A percentile compares a stretch with the other conserved stretches of the same genome.
Conservation (phyloP, 2,797 vertebrate genomes). For the Darevskia nairensis region DNA sequence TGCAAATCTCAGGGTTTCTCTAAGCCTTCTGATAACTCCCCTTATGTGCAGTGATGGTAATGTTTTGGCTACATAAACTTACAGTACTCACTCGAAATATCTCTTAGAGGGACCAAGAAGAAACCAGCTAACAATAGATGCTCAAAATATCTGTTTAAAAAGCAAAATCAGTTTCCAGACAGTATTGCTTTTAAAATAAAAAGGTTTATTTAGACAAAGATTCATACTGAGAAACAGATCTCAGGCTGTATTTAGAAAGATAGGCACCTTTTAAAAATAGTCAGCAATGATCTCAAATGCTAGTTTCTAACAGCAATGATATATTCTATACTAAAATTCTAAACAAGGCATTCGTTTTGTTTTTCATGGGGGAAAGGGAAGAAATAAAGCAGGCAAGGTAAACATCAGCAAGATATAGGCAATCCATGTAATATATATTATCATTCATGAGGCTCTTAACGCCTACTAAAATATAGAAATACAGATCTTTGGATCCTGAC, state of each 20-base stretch:
- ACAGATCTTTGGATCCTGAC: constrained; percentile 49
- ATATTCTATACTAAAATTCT: constrained; percentile 42
- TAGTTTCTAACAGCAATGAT: constrained; percentile 34
- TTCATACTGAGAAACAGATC: constrained; percentile 38
- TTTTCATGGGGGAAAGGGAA: not conserved
- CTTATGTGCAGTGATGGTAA: not conserved
- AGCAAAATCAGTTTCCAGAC: not conserved
- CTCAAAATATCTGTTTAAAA: not conserved
- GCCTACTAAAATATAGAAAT: constrained; percentile 18
- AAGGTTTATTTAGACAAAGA: constrained; percentile 63
- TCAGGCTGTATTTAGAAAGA: constrained; percentile 48
- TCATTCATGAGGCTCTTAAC: not conserved
- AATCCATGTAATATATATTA: constrained; percentile 29
- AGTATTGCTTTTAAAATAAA: constrained; percentile 26
- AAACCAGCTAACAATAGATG: not conserved
- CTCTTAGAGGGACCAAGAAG: not conserved
- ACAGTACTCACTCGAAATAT: not conserved
- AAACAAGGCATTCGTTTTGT: constrained; percentile 9
- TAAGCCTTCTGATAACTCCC: not conserved
- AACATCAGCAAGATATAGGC: constrained; percentile 23
- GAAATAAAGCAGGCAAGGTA: constrained; percentile 19
- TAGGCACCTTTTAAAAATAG: constrained; percentile 42
- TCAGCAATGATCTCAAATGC: constrained; percentile 39
- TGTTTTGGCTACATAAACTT: not conserved
- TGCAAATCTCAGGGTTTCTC: not conserved